Evolutionary conservation across 2,797 vertebrate species (phyloP).

Genomic region (Chelmon rostratus): DNA sequence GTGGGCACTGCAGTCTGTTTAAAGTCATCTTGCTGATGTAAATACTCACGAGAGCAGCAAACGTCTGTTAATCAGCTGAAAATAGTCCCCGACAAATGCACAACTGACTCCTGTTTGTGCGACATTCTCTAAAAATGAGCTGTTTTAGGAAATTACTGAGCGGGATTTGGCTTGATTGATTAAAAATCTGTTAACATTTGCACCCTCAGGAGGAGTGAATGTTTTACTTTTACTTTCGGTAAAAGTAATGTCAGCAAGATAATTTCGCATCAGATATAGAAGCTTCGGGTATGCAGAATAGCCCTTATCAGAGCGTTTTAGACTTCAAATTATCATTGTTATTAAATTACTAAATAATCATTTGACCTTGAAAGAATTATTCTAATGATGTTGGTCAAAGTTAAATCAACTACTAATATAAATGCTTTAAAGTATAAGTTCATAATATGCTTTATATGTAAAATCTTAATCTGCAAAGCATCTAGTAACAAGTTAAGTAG

Average conservation of each 20-base stretch:
- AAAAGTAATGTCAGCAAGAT: too few relatives aligned
- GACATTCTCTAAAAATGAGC: background rate
- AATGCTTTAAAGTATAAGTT: too few relatives aligned
- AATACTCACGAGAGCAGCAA: background rate
- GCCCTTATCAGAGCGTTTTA: too few relatives aligned
- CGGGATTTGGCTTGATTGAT: background rate
- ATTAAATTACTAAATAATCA: too few relatives aligned
- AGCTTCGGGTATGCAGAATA: too few relatives aligned
- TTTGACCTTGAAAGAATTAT: too few relatives aligned
- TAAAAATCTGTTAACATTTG: background rate
- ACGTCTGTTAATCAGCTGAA: conserved; percentile 8
- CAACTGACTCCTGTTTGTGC: background rate
- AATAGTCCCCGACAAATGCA: background rate
- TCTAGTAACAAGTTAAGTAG: too few relatives aligned
- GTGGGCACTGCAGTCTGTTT: background rate
- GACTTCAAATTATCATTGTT: too few relatives aligned
- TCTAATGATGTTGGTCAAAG: background rate
- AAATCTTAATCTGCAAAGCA: background rate
- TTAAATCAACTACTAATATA: background rate
- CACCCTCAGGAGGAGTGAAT: too few relatives aligned
- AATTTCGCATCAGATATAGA: too few relatives aligned
- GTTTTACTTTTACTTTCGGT: too few relatives aligned
- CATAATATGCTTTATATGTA: background rate
- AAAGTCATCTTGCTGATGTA: background rate
- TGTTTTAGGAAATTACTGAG: background rate